Evolutionary conservation across 2,797 vertebrate species (phyloP).

Genomic region (Ptychadena robeensis): DNA sequence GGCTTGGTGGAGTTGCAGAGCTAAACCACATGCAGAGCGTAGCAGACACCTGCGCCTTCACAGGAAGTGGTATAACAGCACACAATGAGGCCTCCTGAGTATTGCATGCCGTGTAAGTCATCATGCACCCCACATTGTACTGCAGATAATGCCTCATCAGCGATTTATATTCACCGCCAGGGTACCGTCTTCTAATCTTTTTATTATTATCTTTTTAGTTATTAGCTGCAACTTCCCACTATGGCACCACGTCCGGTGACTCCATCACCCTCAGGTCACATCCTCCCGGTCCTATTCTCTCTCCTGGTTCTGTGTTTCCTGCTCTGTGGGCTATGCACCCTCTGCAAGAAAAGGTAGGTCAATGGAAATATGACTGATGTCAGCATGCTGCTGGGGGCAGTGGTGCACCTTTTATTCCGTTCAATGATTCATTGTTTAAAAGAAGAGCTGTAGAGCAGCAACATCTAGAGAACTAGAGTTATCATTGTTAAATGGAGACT

Average conservation of each 20-base stretch:
- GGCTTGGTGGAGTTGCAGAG: not conserved
- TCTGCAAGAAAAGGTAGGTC: conserved; percentile 66
- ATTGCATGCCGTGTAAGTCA: not conserved
- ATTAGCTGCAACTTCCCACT: not conserved
- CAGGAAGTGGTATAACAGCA: conserved; percentile 41
- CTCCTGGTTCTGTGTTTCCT: conserved; percentile 65
- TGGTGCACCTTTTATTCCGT: too few relatives aligned
- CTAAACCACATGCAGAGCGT: conserved; percentile 27
- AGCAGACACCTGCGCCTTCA: conserved; percentile 34
- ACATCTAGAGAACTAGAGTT: too few relatives aligned
- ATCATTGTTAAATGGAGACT: too few relatives aligned
- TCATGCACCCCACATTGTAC: not conserved
- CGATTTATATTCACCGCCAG: not conserved
- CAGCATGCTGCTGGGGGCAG: too few relatives aligned
- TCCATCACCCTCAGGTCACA: not conserved
- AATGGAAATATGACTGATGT: too few relatives aligned
- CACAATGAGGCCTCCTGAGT: not conserved
- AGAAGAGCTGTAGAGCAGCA: too few relatives aligned
- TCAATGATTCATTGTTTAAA: too few relatives aligned
- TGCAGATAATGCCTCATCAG: not conserved
- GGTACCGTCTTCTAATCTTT: not conserved
- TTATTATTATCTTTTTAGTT: conserved; percentile 57
- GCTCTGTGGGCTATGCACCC: conserved; percentile 69
- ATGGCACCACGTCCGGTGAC: conserved; percentile 34
- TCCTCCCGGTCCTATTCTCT: conserved; percentile 61